These are phyloP conservation scores for Pseudeuparius sepicola DNA, from an alignment of 2,888 invertebrate species.

Conservation along the genomic window DNA sequence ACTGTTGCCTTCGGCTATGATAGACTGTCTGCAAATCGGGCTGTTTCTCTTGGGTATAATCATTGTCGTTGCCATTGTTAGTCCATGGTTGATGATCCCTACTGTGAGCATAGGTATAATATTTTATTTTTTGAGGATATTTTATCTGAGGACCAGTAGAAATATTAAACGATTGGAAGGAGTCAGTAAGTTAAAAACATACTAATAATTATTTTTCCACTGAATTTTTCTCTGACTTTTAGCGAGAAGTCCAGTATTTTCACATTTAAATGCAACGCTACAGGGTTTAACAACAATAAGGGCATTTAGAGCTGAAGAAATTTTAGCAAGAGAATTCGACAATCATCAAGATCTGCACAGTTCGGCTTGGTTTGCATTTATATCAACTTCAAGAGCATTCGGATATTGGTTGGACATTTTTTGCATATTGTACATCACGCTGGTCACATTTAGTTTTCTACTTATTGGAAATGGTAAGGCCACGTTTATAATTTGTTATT, in stretches of 20 bases:
- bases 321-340: constrained; percentile 71
- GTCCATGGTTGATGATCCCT: constrained; percentile 57
- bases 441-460: constrained; percentile 81
- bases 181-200: constrained; percentile 45
- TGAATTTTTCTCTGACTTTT: constrained; percentile 24
- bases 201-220: constrained; percentile 1
- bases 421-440: constrained; percentile 74
- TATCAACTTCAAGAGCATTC: constrained; percentile 84
- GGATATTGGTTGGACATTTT: constrained; percentile 87
- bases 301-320: constrained; percentile 72
- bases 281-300: constrained; percentile 88
- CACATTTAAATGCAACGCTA: constrained; percentile 79
- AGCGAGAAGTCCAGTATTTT: constrained; percentile 94
- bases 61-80: constrained; percentile 60
- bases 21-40: constrained; percentile 46
- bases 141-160: constrained; percentile 65
- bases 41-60: constrained; percentile 59
- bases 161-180: constrained; percentile 64
- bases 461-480: constrained; percentile 48
- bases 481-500: too few species aligned
- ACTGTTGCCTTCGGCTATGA: constrained; percentile 41
- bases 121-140: constrained; percentile 53
- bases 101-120: constrained; percentile 52
- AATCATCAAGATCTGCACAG: constrained; percentile 78
- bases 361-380: constrained; percentile 85